Conservation (phyloP, 2,888 invertebrate genomes). For the Caenorhabditis sp. region DNA sequence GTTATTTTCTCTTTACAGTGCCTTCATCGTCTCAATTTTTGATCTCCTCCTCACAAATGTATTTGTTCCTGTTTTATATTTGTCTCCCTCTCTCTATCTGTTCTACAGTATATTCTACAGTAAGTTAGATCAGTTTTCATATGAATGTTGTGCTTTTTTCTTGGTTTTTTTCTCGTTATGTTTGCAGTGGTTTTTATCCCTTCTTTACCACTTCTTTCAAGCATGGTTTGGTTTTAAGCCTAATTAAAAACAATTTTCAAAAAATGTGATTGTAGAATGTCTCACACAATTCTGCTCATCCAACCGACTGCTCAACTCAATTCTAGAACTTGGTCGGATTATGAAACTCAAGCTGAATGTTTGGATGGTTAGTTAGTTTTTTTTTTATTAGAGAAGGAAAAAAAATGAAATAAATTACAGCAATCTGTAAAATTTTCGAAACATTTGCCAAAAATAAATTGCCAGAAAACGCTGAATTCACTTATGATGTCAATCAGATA, state of each 20-base stretch:
- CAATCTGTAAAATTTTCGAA: conserved; percentile 7
- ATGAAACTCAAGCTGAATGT: conserved; percentile 82
- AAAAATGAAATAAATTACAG: not conserved
- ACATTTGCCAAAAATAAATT: not conserved
- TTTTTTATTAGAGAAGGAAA: no score
- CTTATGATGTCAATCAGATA: conserved; percentile 91
- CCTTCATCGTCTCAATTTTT: not conserved
- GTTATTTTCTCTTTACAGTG: not conserved
- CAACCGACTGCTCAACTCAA: conserved; percentile 94
- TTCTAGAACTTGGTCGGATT: conserved; percentile 95
- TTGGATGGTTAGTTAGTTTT: conserved; percentile 78
- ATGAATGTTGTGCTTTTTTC: not conserved
- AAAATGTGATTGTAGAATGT: not conserved
- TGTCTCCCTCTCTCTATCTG: not conserved
- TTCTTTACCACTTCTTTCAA: not conserved
- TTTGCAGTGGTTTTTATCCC: not conserved
- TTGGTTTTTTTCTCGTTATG: not conserved
- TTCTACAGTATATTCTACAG: not conserved
- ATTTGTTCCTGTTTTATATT: not conserved
- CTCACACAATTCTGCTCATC: conserved; percentile 90
- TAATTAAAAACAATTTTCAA: not conserved
- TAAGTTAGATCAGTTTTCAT: not conserved
- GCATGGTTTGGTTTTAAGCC: not conserved
- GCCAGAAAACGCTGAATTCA: conserved; percentile 74
- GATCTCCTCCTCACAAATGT: not conserved